Evolutionary conservation across 2,113 vertebrate genomes (phyloP), one percentile per base, ranked within the genome.

Genomic region (Emydura subglobosa): DNA sequence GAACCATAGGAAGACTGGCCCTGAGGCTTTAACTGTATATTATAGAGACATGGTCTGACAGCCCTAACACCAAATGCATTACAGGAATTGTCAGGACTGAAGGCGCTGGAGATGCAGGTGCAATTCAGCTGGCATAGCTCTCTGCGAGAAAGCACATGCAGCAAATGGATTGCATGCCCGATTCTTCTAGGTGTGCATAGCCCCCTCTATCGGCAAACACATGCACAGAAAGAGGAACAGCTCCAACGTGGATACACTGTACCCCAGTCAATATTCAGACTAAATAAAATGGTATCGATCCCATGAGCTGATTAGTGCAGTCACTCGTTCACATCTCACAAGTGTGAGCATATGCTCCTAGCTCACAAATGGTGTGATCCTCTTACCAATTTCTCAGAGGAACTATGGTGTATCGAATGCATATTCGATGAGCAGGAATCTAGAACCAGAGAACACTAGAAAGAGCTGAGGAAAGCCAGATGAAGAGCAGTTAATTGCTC

Each of bases 21-120:
- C 10, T 0, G 0, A 1, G 1, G 42, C 55, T 22, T 59, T 8
- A 10, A 24, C 10, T 2, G 4, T 4, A 21, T 25, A 21, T 25
- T 12, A 10, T 27, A 0, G 10, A 53, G 34, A 25, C 54, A 3
- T 3, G 1, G 2, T 0, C 7, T n/a, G 31, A 34, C 61, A 5
- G 0, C 0, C 21, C 7, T 82, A n/a, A 42, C 4, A 10, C 16
- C 6, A 82, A 79, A 27, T 2, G 24, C 84, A 79, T 57, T 55
- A 68, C 21, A 12, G 2, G 86, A 51, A 39, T 44, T 1, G 22
- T 54, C 12, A 68, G 31, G 29, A 14, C 14, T 1, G 4, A 0
- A n/a, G 0, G 2, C 83, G 55, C 5, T 10, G 29, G n/a, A 83
- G 76, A 1, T 12, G 53, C 68, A 21, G 1, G 0, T 49, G 2